phyloP scores from a whole-genome alignment of 1,140 invertebrate genomes.

The Neodiprion lecontei region DNA sequence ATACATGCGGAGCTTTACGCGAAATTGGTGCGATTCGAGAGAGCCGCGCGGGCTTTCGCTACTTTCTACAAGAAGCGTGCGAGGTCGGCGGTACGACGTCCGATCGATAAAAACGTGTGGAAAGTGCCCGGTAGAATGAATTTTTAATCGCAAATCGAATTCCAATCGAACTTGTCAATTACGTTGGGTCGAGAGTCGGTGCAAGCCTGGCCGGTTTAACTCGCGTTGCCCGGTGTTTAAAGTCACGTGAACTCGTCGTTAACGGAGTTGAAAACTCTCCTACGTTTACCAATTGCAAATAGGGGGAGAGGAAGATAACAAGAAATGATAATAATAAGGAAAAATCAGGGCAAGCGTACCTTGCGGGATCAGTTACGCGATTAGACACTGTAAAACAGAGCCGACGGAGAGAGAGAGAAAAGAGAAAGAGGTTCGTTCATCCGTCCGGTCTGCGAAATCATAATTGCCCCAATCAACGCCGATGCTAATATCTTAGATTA shows the following conservation, averaged over 20 bases:
- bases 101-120: not conserved
- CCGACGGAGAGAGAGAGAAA: too few relatives aligned
- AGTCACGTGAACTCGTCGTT: not conserved
- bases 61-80: constrained; percentile 11
- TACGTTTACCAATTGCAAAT: not conserved
- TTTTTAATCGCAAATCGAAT: constrained; percentile 2
- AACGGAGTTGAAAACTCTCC: not conserved
- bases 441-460: not conserved
- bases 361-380: too few relatives aligned
- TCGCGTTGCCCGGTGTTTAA: not conserved
- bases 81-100: not conserved
- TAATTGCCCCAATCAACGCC: not conserved
- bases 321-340: not conserved
- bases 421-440: too few relatives aligned
- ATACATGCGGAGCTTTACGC: not conserved
- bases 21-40: not conserved
- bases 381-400: too few relatives aligned
- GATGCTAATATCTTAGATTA: not conserved
- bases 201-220: not conserved
- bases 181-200: too few relatives aligned
- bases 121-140: not conserved
- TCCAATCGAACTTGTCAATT: not conserved
- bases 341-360: not conserved
- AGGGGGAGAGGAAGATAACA: not conserved
- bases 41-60: constrained; percentile 12